These are phyloP conservation scores for Mixornis gularis DNA, from an alignment of 2,113 vertebrate genomes.

Conservation along the genomic window DNA sequence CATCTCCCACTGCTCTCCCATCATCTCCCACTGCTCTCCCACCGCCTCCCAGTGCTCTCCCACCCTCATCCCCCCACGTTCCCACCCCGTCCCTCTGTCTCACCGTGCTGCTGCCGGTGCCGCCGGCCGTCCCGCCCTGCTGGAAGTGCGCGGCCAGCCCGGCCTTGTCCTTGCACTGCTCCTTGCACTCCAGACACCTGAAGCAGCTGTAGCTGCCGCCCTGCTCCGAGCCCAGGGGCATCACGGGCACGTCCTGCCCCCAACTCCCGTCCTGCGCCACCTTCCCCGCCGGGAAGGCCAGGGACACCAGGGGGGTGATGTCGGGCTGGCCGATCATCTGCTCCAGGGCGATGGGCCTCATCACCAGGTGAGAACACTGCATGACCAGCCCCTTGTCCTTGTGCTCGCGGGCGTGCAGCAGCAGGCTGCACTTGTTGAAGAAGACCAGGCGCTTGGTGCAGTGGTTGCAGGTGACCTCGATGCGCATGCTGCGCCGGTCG, in stretches of 20 bases:
- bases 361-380: conserved; percentile 96
- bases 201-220: conserved; percentile 72
- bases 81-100: rapidly evolving
- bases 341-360: conserved; percentile 88
- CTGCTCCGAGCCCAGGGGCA: conserved; percentile 76
- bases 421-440: conserved; percentile 97
- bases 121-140: conserved; percentile 53
- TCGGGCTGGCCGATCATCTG: conserved; percentile 94
- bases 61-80: rapidly evolving
- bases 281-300: not conserved
- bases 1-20: too few species aligned
- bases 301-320: conserved; percentile 61
- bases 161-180: conserved; percentile 82
- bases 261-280: conserved; percentile 31
- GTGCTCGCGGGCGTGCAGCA: conserved; percentile 92
- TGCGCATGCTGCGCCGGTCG: conserved; percentile 89
- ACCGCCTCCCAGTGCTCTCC: too few species aligned
- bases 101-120: conserved; percentile 24
- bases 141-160: conserved; percentile 88
- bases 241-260: conserved; percentile 59
- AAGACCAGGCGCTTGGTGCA: conserved; percentile 92
- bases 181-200: conserved; percentile 87
- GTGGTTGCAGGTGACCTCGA: conserved; percentile 97
- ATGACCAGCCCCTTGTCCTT: conserved; percentile 95
- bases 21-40: too few species aligned